Evolutionary conservation across 35 echinoderm and acorn worm genomes (phyloP).

Genomic region (Nesometra sesokonis): DNA sequence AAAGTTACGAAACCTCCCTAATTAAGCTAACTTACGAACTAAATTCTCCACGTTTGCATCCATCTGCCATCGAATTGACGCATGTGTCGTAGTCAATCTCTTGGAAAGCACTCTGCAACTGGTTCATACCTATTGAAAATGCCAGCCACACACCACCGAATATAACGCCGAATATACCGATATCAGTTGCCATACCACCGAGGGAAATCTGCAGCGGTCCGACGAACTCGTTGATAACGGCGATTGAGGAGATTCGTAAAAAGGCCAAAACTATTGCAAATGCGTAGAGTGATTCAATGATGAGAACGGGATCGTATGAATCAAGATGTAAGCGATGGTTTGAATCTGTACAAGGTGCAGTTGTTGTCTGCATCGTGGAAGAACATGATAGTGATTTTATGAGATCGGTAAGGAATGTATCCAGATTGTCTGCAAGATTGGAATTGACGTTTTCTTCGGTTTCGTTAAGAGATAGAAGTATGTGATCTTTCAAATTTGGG

Average conservation of each 20-base stretch:
- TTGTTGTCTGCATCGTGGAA: neutral
- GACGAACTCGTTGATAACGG: conserved; percentile 35
- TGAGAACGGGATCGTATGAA: neutral
- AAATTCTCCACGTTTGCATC: neutral
- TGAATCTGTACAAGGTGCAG: neutral
- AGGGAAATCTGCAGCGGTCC: conserved; percentile 64
- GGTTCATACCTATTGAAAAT: conserved; percentile 50
- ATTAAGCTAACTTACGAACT: neutral
- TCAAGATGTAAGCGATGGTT: neutral
- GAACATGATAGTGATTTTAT: neutral
- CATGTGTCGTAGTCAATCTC: conserved; percentile 22
- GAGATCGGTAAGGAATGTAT: neutral
- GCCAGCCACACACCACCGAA: conserved; percentile 60
- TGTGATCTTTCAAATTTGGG: neutral
- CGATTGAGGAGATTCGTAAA: conserved; percentile 31
- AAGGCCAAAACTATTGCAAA: conserved; percentile 46
- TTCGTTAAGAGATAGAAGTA: neutral
- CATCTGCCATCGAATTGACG: neutral
- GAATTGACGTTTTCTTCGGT: neutral
- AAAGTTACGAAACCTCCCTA: too few relatives aligned
- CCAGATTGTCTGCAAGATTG: neutral
- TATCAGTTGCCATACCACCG: conserved; percentile 33
- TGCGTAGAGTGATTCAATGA: conserved; percentile 1
- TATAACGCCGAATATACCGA: conserved; percentile 34
- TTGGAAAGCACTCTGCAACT: conserved; percentile 43